Base-by-base conservation (phyloP, 2,888 invertebrate genomes). In the Syrista parreyssii region DNA sequence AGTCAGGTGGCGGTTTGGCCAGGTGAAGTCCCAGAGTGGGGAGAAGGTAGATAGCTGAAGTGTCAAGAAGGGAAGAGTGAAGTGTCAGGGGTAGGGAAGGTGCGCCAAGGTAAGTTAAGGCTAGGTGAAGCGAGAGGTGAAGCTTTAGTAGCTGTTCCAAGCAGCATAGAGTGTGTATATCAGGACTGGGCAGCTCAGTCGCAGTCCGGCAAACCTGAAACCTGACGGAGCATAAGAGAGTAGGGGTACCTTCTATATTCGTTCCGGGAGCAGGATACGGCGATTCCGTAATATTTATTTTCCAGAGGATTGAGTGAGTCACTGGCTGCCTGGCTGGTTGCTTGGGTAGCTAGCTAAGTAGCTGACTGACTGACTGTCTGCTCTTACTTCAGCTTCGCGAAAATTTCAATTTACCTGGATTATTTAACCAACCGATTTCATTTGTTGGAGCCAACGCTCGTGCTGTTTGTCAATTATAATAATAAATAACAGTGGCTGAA, bases 281-380 rank as follows among this genome's bases (percentile, higher is more conserved):
- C 83, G 85, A 89, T 89, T 88, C 88, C 87, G 89, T 88, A 89
- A 88, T 88, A 88, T 88, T 89, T 89, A 88, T 88, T 89, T 88
- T 87, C 82, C 82, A 83, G 83, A 55, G 55, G 55, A 55, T 55
- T 55, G 55, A 68, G 87, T 88, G 88, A 88, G 82, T 87, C 87
- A 87, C 85, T 88, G 87, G 86, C 87, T 87, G 87, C 83, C 86
- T 83, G 83, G 55, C 55, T 55, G 55, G 55, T 55, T 23, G 55
- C 23, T 55, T 55, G 55, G 23, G 9, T 23, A 55, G 55, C 55
- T 55, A 55, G 23, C 55, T 23, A 55, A 55, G 23, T 55, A 23
- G 23, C 55, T 55, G 55, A 55, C 40, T 55, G 40, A 55, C 55
- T 9, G 55, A 55, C 23, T 23, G 40, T 40, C 40, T 40, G 23